Conservation (phyloP, 2,113 vertebrate species). For the Thryonomys swinderianus region DNA sequence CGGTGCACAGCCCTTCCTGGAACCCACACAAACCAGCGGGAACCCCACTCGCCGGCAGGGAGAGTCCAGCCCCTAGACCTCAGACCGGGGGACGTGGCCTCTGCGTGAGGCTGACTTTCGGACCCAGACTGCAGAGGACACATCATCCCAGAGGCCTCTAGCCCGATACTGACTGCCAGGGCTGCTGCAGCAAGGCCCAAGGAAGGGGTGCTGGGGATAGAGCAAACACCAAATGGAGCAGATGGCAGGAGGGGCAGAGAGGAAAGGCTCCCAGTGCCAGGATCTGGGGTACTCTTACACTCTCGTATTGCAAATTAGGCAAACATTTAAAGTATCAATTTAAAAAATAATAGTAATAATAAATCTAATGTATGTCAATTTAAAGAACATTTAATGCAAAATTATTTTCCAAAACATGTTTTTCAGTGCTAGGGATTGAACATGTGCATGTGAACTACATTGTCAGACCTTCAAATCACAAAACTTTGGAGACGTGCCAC, state of each 20-base stretch:
- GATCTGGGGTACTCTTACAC: too few species aligned
- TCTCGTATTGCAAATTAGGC: background rate
- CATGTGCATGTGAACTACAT: background rate
- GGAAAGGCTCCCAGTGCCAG: too few species aligned
- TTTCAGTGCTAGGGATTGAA: background rate
- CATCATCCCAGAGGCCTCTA: background rate
- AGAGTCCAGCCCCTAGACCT: background rate
- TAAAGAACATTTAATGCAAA: background rate
- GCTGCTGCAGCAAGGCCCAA: too few species aligned
- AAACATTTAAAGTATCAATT: background rate
- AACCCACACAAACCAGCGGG: background rate
- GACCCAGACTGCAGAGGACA: background rate
- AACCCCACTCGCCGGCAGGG: background rate
- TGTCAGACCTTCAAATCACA: background rate
- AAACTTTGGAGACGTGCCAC: background rate
- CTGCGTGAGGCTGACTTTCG: background rate
- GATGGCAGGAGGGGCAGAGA: background rate
- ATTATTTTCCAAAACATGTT: background rate
- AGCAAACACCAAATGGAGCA: background rate
- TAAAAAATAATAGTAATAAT: background rate
- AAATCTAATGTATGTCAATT: background rate
- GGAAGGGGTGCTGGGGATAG: background rate
- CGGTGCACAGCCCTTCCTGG: background rate
- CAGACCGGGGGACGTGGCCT: background rate
- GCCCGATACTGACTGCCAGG: background rate